These are phyloP conservation scores for Rhodinocichla rosea DNA, from an alignment of 2,113 vertebrate genomes.

Conservation along the genomic window DNA sequence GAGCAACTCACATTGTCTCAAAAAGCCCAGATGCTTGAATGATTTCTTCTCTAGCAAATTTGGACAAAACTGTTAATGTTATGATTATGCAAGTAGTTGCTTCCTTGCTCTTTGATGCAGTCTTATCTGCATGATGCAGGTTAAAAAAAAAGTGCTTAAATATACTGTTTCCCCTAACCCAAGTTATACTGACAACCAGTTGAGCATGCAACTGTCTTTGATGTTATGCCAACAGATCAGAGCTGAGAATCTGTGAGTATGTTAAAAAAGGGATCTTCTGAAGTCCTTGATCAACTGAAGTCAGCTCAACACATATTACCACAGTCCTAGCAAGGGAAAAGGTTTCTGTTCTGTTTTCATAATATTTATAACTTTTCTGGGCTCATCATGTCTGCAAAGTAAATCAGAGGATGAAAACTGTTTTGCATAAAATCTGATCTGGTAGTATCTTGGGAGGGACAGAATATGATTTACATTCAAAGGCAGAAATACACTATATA, in stretches of 20 bases:
- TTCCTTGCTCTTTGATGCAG: not conserved
- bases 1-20: not conserved
- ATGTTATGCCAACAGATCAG: not conserved
- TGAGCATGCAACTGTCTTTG: not conserved
- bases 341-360: not conserved
- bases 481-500: not conserved
- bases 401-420: not conserved
- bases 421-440: not conserved
- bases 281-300: not conserved
- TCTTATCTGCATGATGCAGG: not conserved
- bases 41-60: not conserved
- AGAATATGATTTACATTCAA: not conserved
- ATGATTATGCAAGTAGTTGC: not conserved
- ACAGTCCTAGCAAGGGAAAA: not conserved
- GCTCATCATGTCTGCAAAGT: not conserved
- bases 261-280: not conserved
- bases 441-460: not conserved
- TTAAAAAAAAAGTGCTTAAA: not conserved
- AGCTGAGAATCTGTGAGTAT: not conserved
- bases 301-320: not conserved
- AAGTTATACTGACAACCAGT: not conserved
- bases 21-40: not conserved
- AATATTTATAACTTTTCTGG: not conserved
- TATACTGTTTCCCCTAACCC: not conserved
- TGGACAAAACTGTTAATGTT: not conserved